Evolutionary conservation across 2,888 invertebrate species (phyloP), one percentile per base, ranked within the genome.

Genomic region (Chloroclysta siterata): DNA sequence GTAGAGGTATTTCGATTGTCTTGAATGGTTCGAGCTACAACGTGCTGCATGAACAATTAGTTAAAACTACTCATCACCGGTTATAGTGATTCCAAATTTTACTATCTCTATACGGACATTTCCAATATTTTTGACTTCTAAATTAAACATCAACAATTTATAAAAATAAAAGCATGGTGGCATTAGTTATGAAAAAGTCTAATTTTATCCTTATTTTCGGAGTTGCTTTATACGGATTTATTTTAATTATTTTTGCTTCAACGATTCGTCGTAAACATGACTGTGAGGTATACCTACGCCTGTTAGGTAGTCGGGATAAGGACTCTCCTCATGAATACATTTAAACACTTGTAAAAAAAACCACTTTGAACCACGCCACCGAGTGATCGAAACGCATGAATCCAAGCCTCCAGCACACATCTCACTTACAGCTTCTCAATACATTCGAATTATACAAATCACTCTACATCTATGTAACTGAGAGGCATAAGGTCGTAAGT

Each of bases 381-480:
- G 93, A 92, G 93, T 93, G 92, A 93, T 89, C 84, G 90, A 91
- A 87, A 83, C 91, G 92, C 91, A 92, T 92, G 92, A 87, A 87
- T 88, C 89, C 87, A 87, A 90, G 90, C 90, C 90, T 90, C 90
- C 88, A 90, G 90, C 89, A 89, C 90, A 91, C 91, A 93, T 90
- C 88, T 90, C 91, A 92, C 91, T 84, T 82, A 89, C 90, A 92
- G 92, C 92, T 93, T 92, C 88, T 90, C 90, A 87, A 88, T 86
- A 90, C 90, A 90, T 89, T 85, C 82, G 84, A 85, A 81, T 82
- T 87, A 80, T 79, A 83, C 81, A 83, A 81, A 84, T 89, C 89
- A 90, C 88, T 84, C 73, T 82, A 87, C 86, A 87, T 85, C 73
- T 76, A 67, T 82, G 90, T 90, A 89, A 90, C 90, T 91, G 90